Conservation (phyloP, 2,888 invertebrate genomes). For the Netelia melanura region DNA sequence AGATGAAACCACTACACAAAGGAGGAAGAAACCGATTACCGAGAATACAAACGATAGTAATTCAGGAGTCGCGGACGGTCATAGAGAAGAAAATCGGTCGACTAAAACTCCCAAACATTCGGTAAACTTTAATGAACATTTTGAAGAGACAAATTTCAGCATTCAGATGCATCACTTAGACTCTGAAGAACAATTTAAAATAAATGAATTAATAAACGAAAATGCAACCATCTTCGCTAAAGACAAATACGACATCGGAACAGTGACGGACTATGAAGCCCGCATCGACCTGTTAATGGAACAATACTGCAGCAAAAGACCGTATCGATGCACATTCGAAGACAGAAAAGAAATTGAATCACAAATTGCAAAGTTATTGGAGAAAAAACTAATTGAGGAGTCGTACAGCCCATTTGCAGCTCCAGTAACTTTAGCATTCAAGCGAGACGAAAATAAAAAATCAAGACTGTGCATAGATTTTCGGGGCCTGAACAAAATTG, state of each 20-base stretch:
- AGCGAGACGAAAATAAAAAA: slow-evolving; percentile 67
- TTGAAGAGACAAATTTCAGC: background rate
- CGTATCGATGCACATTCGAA: slow-evolving; percentile 30
- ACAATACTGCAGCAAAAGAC: slow-evolving; percentile 61
- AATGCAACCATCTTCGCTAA: background rate
- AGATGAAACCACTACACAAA: slow-evolving; percentile 5
- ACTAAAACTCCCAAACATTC: background rate
- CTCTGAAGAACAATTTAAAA: background rate
- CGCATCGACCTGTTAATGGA: slow-evolving; percentile 60
- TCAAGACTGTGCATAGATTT: slow-evolving; percentile 60
- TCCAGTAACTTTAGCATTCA: slow-evolving; percentile 51
- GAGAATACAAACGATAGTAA: background rate
- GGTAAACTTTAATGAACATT: background rate
- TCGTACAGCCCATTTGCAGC: slow-evolving; percentile 53
- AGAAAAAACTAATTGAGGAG: slow-evolving; percentile 65
- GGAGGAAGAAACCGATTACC: background rate
- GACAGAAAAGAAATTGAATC: slow-evolving; percentile 48
- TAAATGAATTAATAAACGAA: background rate
- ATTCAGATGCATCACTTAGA: background rate
- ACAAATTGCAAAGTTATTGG: slow-evolving; percentile 65
- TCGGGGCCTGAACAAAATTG: slow-evolving; percentile 34
- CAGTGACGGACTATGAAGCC: slow-evolving; percentile 49
- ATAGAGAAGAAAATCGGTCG: background rate
- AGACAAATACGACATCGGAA: background rate
- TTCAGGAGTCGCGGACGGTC: background rate